phyloP scores from a whole-genome alignment of 2,113 vertebrate species.

The Sorex fumeus region DNA sequence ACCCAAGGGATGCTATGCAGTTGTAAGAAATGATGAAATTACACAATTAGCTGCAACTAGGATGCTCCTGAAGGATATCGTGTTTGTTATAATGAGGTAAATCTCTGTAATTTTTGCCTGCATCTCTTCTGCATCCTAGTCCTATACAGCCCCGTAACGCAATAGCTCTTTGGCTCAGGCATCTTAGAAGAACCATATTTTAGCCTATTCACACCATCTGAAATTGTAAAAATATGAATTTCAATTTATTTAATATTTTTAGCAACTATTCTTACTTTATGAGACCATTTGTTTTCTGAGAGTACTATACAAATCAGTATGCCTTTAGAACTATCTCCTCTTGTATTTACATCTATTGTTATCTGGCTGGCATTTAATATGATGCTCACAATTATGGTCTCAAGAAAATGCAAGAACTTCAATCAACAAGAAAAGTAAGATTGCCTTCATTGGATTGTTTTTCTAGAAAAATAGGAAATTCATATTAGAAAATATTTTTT shows the following conservation, averaged over 20 bases:
- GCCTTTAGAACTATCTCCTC: not conserved
- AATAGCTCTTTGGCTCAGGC: not conserved
- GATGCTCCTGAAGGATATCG: too few species aligned
- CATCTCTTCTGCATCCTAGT: too few species aligned
- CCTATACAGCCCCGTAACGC: too few species aligned
- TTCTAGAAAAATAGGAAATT: conserved; percentile 43
- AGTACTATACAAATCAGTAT: not conserved
- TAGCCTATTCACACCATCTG: not conserved
- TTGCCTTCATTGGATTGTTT: conserved; percentile 22
- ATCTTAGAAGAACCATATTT: not conserved
- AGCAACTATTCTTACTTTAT: not conserved
- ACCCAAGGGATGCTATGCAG: too few species aligned
- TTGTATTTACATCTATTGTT: not conserved
- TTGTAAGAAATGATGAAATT: too few species aligned
- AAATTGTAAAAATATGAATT: not conserved
- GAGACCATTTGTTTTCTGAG: not conserved
- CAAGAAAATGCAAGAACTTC: conserved; percentile 14
- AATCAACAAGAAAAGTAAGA: conserved; percentile 49
- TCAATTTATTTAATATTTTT: not conserved
- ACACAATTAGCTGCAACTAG: too few species aligned
- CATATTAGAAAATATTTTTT: conserved; percentile 9
- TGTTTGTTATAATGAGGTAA: too few species aligned
- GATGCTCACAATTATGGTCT: conserved; percentile 12
- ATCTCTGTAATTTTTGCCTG: too few species aligned
- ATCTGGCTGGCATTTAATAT: conserved; percentile 44